Percentiles rank a stretch among this genome's conserved stretches.
Conservation (phyloP, 2,888 invertebrate species). For the Drosophila paramelanica region DNA sequence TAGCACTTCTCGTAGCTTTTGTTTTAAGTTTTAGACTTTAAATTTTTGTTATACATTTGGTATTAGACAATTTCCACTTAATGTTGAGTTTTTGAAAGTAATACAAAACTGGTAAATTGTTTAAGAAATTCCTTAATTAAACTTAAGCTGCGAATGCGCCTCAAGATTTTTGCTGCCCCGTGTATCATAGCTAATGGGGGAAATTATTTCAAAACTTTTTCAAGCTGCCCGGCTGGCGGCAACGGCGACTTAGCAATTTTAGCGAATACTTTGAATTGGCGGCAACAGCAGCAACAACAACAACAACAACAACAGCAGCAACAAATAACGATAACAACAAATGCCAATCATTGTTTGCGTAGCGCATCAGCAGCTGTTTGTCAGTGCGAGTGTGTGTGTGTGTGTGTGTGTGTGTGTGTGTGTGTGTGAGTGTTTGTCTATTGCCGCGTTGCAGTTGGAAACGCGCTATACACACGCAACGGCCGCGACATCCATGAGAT, state of each 20-base stretch:
- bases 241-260: constrained; percentile 57
- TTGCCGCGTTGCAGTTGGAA: constrained; percentile 44
- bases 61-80: constrained; percentile 22
- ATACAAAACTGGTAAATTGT: constrained; percentile 40
- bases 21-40: neutral
- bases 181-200: constrained; percentile 60
- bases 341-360: constrained; percentile 79
- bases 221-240: constrained; percentile 45
- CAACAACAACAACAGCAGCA: constrained; percentile 42
- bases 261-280: constrained; percentile 66
- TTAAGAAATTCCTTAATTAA: constrained; percentile 71
- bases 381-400: constrained; percentile 11
- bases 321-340: constrained; percentile 66
- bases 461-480: constrained; percentile 59
- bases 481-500: constrained; percentile 66
- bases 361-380: constrained; percentile 75
- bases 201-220: constrained; percentile 73
- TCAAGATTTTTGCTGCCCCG: constrained; percentile 47
- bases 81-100: constrained; percentile 39
- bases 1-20: neutral
- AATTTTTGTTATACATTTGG: neutral
- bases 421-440: constrained; percentile 14
- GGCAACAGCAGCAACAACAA: constrained; percentile 36
- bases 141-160: constrained; percentile 54
- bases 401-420: constrained; percentile 2